Conservation (phyloP, 2,888 invertebrate species). For the Tolmerus cingulatus region DNA sequence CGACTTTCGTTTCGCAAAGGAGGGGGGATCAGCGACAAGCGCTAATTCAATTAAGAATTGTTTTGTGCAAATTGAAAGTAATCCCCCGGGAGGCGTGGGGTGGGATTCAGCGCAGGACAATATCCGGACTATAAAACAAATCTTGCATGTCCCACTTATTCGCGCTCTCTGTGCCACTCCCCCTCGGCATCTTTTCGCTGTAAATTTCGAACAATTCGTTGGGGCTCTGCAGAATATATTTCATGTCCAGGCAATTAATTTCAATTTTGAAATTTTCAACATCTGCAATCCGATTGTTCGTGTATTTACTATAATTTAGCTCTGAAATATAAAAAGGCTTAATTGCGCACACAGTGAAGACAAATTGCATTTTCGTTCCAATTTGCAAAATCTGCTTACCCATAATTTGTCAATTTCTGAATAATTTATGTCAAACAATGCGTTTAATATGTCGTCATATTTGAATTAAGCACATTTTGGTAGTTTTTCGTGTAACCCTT, state of each 20-base stretch:
- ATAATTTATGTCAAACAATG: conserved; percentile 41
- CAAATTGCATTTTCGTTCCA: conserved; percentile 36
- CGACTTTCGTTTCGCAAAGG: neutral
- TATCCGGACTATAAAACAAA: conserved; percentile 19
- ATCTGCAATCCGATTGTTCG: conserved; percentile 38
- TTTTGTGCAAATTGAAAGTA: conserved; percentile 33
- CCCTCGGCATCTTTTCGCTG: conserved; percentile 13
- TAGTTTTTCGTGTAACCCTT: neutral
- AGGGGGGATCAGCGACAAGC: neutral
- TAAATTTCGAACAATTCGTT: conserved; percentile 35
- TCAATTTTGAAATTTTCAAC: conserved; percentile 41
- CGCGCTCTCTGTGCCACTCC: neutral
- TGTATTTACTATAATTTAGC: conserved; percentile 35
- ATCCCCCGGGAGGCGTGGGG: neutral
- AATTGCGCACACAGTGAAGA: conserved; percentile 32
- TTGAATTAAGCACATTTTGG: conserved; percentile 24
- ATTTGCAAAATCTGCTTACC: conserved; percentile 24
- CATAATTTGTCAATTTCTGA: conserved; percentile 37
- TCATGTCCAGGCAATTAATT: conserved; percentile 40
- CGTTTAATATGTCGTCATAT: conserved; percentile 27
- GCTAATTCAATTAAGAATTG: conserved; percentile 23
- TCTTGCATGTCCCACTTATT: conserved; percentile 26
- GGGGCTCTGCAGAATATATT: conserved; percentile 33
- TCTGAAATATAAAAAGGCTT: conserved; percentile 25
- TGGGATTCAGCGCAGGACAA: neutral